These are phyloP conservation scores for Gallinago undulata DNA, from an alignment of 2,113 vertebrate genomes.

Conservation along the genomic window DNA sequence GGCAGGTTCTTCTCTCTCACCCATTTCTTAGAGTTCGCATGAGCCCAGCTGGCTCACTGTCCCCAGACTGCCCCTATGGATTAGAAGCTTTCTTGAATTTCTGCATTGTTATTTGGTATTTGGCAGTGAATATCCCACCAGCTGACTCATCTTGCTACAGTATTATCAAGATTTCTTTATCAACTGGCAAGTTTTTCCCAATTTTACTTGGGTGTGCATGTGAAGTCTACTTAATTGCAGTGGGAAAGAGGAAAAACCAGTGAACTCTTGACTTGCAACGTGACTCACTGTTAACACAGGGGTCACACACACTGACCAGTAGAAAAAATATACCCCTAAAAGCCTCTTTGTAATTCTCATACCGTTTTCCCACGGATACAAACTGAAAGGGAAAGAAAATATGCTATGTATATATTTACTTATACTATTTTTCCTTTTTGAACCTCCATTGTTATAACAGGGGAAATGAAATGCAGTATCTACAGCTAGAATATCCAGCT, in stretches of 20 bases:
- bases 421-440: neutral
- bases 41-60: neutral
- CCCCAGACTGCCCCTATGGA: neutral
- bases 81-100: neutral
- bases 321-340: slow-evolving; percentile 39
- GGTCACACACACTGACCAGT: slow-evolving; percentile 16
- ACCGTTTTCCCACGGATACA: slow-evolving; percentile 22
- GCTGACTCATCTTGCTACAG: neutral
- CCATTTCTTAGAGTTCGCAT: neutral
- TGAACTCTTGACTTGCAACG: slow-evolving; percentile 25
- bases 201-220: neutral
- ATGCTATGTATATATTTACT: neutral
- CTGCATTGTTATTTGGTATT: neutral
- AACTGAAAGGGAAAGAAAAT: slow-evolving; percentile 39
- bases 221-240: neutral
- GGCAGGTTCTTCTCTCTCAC: neutral
- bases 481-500: neutral
- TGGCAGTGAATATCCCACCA: neutral
- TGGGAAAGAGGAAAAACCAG: neutral
- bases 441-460: neutral
- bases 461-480: neutral
- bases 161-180: neutral
- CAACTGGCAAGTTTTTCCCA: neutral
- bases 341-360: neutral
- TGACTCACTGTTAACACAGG: slow-evolving; percentile 14